Evolutionary conservation across 30 jellyfish, hydroid and myxozoan species (phyloP).

Genomic region (Rhopilema esculentum): DNA sequence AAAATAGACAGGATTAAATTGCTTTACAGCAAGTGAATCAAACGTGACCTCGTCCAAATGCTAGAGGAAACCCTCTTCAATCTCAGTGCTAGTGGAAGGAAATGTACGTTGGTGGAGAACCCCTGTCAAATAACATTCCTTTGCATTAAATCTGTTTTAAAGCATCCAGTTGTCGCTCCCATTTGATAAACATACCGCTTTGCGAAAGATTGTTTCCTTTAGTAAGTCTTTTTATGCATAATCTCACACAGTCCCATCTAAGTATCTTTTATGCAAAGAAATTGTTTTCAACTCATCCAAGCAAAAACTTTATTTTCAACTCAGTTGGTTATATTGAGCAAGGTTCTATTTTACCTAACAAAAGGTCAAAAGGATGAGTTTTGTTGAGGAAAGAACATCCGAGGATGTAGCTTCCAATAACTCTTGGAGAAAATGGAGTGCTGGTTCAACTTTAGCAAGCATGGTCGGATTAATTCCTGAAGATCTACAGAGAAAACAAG

Average conservation of each 20-base stretch:
- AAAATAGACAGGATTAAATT: neutral
- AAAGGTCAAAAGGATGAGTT: neutral
- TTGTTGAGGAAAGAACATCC: neutral
- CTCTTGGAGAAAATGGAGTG: conserved; percentile 51
- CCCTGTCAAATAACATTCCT: neutral
- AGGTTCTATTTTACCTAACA: neutral
- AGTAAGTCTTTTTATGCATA: neutral
- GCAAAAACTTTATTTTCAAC: neutral
- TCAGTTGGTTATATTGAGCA: neutral
- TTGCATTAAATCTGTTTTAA: neutral
- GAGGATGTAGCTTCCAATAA: neutral
- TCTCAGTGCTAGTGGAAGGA: neutral
- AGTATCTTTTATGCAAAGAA: neutral
- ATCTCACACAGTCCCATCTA: neutral
- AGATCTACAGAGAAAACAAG: neutral
- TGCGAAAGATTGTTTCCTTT: neutral
- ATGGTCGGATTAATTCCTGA: neutral
- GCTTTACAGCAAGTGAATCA: neutral
- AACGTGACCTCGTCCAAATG: neutral
- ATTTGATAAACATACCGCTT: neutral
- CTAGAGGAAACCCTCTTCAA: neutral
- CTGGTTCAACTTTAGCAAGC: conserved; percentile 19
- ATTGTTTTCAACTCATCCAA: neutral
- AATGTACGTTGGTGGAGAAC: neutral
- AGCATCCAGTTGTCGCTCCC: neutral